Base-by-base conservation (phyloP, 2,888 invertebrate species). In the Dicyrtoma fusca region DNA sequence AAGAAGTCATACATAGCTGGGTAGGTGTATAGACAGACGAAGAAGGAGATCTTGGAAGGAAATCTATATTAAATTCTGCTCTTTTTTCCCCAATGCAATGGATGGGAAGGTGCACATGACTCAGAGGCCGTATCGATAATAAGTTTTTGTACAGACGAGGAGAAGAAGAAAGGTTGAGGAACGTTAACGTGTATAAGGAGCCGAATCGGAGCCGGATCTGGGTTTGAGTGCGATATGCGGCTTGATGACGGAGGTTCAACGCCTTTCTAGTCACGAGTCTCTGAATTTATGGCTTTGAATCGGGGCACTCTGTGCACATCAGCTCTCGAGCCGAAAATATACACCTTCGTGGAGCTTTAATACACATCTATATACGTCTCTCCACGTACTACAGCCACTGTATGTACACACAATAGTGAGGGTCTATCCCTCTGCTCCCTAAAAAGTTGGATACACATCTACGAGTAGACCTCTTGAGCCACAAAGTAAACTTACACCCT, bases 231-330 rank as follows among this genome's bases (percentile, higher is more conserved):
- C 71, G 64, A 65, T 75, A 71, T 73, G 71, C 61, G 44, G 62
- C 69, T 73, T 73, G 71, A 66, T 71, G 74, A 70, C 70, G 72
- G 71, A 72, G 74, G 70, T 74, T 74, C 66, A 72, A 74, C 74
- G 74, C 74, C 73, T 74, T 68, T 69, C 63, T 47, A 61, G 76
- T 76, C 76, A 76, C 76, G 76, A 73, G 73, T 66, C 70, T 72
- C 26, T 53, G 45, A 74, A 76, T 76, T 76, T 76, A 76, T 76
- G 70, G 65, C 72, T 66, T 21, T 69, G 34, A 69, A 73, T 68
- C 57, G 68, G 64, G 65, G 59, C 64, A 75, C 73, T 74, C 72
- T 72, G 34, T 34, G 34, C 8, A 34, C 8, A 34, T 34, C 34
- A 34, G 34, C 3, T 3, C 8, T 8, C 3, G 8, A 34, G 34